Percentiles rank a stretch among this genome's conserved stretches.
phyloP scores from a whole-genome alignment of 2,113 vertebrate genomes.

The Phylloscopus trochilus region DNA sequence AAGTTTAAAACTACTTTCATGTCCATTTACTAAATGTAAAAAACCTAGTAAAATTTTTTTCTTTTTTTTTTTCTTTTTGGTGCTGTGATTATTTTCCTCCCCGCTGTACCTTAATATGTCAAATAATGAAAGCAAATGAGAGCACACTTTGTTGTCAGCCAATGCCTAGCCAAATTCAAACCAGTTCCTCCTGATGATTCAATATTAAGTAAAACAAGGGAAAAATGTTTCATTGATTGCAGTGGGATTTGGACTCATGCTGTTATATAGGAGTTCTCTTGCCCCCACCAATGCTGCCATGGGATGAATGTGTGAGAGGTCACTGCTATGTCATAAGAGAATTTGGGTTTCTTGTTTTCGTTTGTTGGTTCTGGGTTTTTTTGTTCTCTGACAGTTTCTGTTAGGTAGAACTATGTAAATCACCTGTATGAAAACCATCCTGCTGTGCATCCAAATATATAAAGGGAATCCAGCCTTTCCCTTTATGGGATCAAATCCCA shows the following conservation, averaged over 20 bases:
- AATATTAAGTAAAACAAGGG: background rate
- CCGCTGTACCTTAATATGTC: background rate
- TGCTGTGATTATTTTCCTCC: conserved; percentile 18
- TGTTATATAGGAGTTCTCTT: background rate
- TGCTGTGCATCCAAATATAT: background rate
- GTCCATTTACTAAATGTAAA: conserved; percentile 70
- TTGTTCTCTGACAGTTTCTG: background rate
- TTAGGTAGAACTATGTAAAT: background rate
- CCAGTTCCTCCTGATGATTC: background rate
- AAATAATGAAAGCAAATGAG: background rate
- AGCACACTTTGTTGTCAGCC: background rate
- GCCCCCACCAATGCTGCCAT: background rate
- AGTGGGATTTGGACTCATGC: background rate
- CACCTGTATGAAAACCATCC: background rate
- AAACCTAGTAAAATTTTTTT: conserved; percentile 54
- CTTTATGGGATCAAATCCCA: background rate
- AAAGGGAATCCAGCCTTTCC: background rate
- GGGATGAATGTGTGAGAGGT: background rate
- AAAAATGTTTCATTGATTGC: background rate
- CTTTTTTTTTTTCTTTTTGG: conserved; percentile 38
- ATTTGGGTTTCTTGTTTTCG: background rate
- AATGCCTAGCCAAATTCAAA: background rate
- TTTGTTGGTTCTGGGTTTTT: background rate
- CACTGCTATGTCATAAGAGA: background rate
- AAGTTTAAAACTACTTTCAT: conserved; percentile 65